A percentile compares a stretch with the other conserved stretches of the same genome.
These are phyloP conservation scores for Scaptomyza pallida DNA, from an alignment of 1,140 invertebrate species.

Conservation along the genomic window DNA sequence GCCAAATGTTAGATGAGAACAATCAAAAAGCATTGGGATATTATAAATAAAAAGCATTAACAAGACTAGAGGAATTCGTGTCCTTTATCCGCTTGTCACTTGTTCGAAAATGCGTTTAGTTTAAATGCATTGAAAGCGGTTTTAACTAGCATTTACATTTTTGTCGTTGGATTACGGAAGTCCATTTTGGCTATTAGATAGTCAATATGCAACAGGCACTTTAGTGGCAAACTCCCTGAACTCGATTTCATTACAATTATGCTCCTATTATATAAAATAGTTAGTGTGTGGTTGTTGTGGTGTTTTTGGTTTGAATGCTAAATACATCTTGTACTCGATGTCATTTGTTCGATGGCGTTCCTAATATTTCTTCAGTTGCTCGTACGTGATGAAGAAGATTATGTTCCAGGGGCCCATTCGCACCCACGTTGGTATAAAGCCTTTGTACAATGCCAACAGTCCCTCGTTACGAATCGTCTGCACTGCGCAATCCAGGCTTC, in stretches of 20 bases:
- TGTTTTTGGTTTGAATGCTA: slow-evolving; percentile 71
- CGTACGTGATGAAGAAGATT: slow-evolving; percentile 98
- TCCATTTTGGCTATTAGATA: slow-evolving; percentile 48
- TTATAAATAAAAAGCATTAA: slow-evolving; percentile 8
- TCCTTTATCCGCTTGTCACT: slow-evolving; percentile 14
- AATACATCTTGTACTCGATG: slow-evolving; percentile 65
- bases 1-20: slow-evolving; percentile 28
- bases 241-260: slow-evolving; percentile 37
- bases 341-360: slow-evolving; percentile 46
- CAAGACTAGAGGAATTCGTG: slow-evolving; percentile 27
- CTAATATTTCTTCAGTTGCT: slow-evolving; percentile 91
- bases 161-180: slow-evolving; percentile 34
- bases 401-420: slow-evolving; percentile 99
- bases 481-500: slow-evolving; percentile 94
- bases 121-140: slow-evolving; percentile 37
- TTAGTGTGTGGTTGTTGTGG: slow-evolving; percentile 18
- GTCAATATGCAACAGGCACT: slow-evolving; percentile 53
- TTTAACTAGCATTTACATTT: slow-evolving; percentile 21
- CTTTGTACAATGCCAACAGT: slow-evolving; percentile 95
- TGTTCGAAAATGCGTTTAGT: slow-evolving; percentile 54
- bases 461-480: slow-evolving; percentile 88
- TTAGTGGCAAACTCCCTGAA: slow-evolving; percentile 38
- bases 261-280: slow-evolving; percentile 43
- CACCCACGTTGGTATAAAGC: slow-evolving; percentile 97
- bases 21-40: slow-evolving; percentile 17